These are phyloP conservation scores for Smutsia temminckii DNA, from an alignment of 2,797 vertebrate genomes.

Conservation along the genomic window DNA sequence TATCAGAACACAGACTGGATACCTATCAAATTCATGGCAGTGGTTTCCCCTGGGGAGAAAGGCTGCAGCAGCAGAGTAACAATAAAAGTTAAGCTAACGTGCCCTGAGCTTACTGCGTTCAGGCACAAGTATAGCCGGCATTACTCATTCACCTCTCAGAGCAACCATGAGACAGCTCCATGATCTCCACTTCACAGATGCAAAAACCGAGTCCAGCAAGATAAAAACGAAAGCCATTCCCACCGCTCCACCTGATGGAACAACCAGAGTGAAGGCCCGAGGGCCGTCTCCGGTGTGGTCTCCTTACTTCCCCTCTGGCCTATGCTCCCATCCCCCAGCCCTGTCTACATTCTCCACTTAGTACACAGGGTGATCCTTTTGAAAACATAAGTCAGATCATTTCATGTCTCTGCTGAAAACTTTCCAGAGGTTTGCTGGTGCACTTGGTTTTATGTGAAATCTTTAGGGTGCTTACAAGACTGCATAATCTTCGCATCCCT, in stretches of 20 bases:
- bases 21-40: fast-evolving
- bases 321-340: fast-evolving
- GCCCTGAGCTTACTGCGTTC: neutral
- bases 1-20: neutral
- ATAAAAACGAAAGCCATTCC: fast-evolving
- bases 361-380: neutral
- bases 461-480: neutral
- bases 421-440: neutral
- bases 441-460: neutral
- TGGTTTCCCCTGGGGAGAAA: neutral
- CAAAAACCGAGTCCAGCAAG: neutral
- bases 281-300: neutral
- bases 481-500: fast-evolving
- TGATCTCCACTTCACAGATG: neutral
- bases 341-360: neutral
- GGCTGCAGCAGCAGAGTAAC: neutral
- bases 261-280: fast-evolving
- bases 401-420: neutral
- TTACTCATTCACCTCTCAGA: neutral
- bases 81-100: neutral
- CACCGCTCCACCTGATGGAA: too few relatives aligned
- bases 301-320: too few relatives aligned
- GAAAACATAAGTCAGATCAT: neutral
- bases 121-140: neutral
- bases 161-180: neutral